These are phyloP conservation scores for Montipora efflorescens DNA, from an alignment of 64 coral and sea anemone genomes.

Conservation along the genomic window DNA sequence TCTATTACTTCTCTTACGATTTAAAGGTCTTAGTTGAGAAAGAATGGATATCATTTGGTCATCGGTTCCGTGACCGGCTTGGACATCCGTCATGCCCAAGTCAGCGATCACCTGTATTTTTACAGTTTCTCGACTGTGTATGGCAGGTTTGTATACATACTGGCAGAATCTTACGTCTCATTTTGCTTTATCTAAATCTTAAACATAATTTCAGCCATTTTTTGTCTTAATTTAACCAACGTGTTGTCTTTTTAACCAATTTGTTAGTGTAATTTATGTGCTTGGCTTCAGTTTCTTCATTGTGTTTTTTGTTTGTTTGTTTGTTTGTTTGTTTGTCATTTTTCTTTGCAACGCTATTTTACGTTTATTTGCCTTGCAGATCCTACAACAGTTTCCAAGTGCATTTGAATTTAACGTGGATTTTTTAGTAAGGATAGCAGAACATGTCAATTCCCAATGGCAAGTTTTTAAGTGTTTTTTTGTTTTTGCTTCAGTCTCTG, in stretches of 20 bases:
- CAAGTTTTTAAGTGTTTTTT: conserved; percentile 31
- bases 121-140: conserved; percentile 94
- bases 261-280: too few species aligned
- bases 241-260: too few species aligned
- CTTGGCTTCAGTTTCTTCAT: too few species aligned
- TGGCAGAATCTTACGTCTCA: neutral
- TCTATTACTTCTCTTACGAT: neutral
- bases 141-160: conserved; percentile 75
- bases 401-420: conserved; percentile 92
- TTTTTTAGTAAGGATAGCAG: conserved; percentile 89
- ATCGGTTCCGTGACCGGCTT: conserved; percentile 89
- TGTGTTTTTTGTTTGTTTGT: too few species aligned
- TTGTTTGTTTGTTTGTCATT: too few species aligned
- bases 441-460: conserved; percentile 96
- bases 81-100: conserved; percentile 90
- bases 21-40: conserved; percentile 94
- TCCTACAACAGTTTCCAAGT: conserved; percentile 78
- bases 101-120: conserved; percentile 93
- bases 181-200: neutral
- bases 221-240: neutral
- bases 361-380: conserved; percentile 39
- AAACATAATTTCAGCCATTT: neutral
- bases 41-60: conserved; percentile 99
- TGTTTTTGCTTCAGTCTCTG: neutral
- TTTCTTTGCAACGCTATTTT: too few species aligned